These are phyloP conservation scores for Tinea trinotella DNA, from an alignment of 2,888 invertebrate species.

Conservation along the genomic window DNA sequence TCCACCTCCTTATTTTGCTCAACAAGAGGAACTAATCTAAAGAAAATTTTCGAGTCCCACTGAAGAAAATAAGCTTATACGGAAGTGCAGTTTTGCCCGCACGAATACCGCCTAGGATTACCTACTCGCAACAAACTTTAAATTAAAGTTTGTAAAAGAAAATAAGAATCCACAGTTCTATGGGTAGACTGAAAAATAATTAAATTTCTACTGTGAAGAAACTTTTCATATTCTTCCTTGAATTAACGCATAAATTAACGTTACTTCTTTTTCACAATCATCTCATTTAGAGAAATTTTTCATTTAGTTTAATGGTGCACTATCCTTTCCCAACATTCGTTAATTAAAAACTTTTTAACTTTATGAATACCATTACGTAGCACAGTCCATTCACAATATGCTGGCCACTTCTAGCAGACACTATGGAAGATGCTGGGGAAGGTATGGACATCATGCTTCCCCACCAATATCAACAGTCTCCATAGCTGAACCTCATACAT, in stretches of 20 bases:
- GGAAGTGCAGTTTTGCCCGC: slow-evolving; percentile 63
- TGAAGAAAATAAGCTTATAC: slow-evolving; percentile 68
- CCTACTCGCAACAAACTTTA: slow-evolving; percentile 59
- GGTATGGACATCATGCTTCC: no score
- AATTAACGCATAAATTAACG: background rate
- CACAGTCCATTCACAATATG: no score
- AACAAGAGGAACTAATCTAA: slow-evolving; percentile 72
- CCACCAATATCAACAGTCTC: no score
- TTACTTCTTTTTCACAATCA: slow-evolving; percentile 6
- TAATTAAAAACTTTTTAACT: no score
- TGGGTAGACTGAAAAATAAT: slow-evolving; percentile 33
- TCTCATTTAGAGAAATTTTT: background rate
- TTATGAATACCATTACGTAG: no score
- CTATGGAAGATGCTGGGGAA: no score
- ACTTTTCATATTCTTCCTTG: background rate
- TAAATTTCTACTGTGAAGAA: slow-evolving; percentile 30
- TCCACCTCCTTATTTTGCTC: slow-evolving; percentile 59
- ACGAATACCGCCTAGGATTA: slow-evolving; percentile 54
- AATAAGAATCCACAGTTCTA: slow-evolving; percentile 46
- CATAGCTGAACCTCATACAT: no score
- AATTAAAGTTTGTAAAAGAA: slow-evolving; percentile 59
- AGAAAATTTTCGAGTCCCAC: slow-evolving; percentile 67
- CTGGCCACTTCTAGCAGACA: no score
- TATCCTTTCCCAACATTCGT: no score
- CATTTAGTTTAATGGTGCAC: slow-evolving; percentile 1